Conservation (phyloP, 1,140 invertebrate genomes). For the Dendroctonus ponderosae region DNA sequence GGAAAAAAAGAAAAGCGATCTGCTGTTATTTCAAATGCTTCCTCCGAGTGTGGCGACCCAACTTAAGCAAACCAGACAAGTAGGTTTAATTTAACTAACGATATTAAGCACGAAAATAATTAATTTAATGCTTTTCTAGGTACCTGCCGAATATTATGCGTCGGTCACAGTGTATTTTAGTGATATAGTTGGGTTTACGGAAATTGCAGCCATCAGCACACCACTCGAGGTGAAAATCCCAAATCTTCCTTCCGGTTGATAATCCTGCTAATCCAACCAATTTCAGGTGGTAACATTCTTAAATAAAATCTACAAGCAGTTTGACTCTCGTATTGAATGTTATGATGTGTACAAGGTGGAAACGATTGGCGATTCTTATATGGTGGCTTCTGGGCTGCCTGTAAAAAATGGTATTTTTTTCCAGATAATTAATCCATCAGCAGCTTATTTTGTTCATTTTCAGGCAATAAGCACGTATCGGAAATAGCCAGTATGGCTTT, state of each 20-base stretch:
- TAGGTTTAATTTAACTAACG: constrained; percentile 41
- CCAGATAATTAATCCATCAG: no score
- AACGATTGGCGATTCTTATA: constrained; percentile 91
- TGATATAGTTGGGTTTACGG: constrained; percentile 88
- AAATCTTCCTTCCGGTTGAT: background rate
- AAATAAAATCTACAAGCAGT: constrained; percentile 82
- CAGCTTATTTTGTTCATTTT: constrained; percentile 27
- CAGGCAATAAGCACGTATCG: constrained; percentile 77
- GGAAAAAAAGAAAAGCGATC: constrained; percentile 82
- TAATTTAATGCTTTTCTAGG: constrained; percentile 52
- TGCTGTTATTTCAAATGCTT: constrained; percentile 78
- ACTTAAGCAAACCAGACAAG: constrained; percentile 74
- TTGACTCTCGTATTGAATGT: constrained; percentile 80
- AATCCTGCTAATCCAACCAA: background rate
- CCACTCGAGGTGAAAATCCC: constrained; percentile 67
- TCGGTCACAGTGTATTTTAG: constrained; percentile 85
- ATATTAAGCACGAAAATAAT: constrained; percentile 1
- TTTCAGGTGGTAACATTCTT: constrained; percentile 80
- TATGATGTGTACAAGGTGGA: constrained; percentile 91
- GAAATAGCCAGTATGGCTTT: constrained; percentile 87
- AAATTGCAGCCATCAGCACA: constrained; percentile 78
- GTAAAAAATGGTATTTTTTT: constrained; percentile 68
- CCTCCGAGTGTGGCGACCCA: constrained; percentile 75
- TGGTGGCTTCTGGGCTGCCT: constrained; percentile 85
- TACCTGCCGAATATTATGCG: constrained; percentile 76